phyloP scores from a whole-genome alignment of 1,140 invertebrate genomes.

The Eumeta japonica region DNA sequence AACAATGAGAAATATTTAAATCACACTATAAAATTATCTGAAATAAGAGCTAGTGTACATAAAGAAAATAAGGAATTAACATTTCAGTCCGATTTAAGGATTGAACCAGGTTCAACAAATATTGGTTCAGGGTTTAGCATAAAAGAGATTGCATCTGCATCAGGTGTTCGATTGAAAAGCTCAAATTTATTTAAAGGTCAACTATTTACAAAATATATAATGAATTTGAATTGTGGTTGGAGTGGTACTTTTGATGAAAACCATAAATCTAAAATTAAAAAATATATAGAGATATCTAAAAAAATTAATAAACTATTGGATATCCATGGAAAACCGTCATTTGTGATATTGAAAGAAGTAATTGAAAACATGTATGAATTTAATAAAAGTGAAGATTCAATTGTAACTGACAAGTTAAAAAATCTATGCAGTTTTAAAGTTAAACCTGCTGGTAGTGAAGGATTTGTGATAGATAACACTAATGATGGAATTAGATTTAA shows the following conservation, averaged over 20 bases:
- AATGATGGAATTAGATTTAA: slow-evolving; percentile 26
- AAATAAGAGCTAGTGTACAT: slow-evolving; percentile 19
- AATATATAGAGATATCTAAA: slow-evolving; percentile 20
- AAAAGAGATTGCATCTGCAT: slow-evolving; percentile 30
- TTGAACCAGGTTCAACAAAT: slow-evolving; percentile 22
- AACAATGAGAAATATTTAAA: slow-evolving; percentile 24
- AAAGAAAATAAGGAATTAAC: slow-evolving; percentile 13
- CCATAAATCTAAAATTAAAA: slow-evolving; percentile 19
- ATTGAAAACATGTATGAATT: slow-evolving; percentile 33
- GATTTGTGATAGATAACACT: slow-evolving; percentile 17
- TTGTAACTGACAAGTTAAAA: slow-evolving; percentile 24
- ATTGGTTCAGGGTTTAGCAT: slow-evolving; percentile 35
- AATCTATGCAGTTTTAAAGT: slow-evolving; percentile 22
- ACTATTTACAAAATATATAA: slow-evolving; percentile 25
- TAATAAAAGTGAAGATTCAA: slow-evolving; percentile 22
- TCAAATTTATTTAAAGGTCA: slow-evolving; percentile 35
- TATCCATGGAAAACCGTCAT: slow-evolving; percentile 22
- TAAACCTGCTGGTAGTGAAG: slow-evolving; percentile 10
- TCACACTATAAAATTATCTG: slow-evolving; percentile 17
- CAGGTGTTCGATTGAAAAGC: slow-evolving; percentile 37
- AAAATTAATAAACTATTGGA: slow-evolving; percentile 26
- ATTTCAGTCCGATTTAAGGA: slow-evolving; percentile 19
- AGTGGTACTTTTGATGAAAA: slow-evolving; percentile 28
- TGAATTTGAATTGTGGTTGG: slow-evolving; percentile 32
- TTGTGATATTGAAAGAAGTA: slow-evolving; percentile 21